These are phyloP conservation scores for Echinops telfairi DNA, from an alignment of 2,113 vertebrate genomes.

Conservation along the genomic window DNA sequence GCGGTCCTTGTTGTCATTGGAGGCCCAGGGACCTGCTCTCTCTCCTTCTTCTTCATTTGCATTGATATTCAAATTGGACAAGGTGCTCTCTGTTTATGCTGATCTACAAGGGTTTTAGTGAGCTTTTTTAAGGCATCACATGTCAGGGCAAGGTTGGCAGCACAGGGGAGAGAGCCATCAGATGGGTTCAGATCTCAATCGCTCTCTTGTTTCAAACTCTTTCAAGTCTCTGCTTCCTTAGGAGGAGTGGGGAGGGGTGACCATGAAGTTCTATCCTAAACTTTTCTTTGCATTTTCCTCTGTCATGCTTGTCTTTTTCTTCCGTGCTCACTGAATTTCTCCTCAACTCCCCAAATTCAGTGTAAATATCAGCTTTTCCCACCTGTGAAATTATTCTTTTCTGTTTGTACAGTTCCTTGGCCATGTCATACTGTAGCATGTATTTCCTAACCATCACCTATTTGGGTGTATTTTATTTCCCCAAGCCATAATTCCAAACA, in stretches of 20 bases:
- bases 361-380: neutral
- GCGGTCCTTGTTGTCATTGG: neutral
- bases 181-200: neutral
- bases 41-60: slow-evolving; percentile 56
- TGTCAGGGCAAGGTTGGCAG: slow-evolving; percentile 51
- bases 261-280: neutral
- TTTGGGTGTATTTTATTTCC: neutral
- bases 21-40: slow-evolving; percentile 18
- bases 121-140: slow-evolving; percentile 59
- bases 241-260: rapidly evolving
- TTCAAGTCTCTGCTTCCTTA: neutral
- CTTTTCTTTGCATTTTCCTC: neutral
- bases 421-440: no score
- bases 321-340: neutral
- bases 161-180: neutral
- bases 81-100: no score
- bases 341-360: neutral
- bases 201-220: neutral
- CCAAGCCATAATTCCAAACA: neutral
- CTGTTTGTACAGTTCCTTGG: neutral
- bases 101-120: slow-evolving; percentile 51
- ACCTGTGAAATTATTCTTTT: neutral
- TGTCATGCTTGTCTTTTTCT: neutral
- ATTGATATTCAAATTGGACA: neutral
- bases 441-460: neutral